phyloP scores from a whole-genome alignment of 2,888 invertebrate genomes.

The Drosophila nr. medialis region DNA sequence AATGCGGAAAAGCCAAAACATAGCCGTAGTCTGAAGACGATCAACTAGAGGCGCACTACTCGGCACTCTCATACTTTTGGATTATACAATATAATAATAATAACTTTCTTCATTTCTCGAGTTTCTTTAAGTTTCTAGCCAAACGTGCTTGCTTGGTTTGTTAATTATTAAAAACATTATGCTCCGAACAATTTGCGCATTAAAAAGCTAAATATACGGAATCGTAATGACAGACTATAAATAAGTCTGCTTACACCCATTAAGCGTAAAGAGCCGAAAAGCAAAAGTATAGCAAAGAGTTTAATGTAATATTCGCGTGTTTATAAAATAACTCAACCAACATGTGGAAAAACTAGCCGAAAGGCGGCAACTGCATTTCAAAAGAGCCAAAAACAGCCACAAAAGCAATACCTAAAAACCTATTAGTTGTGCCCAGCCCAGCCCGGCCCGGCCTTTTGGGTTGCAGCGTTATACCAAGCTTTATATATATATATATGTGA shows the following conservation, averaged over 20 bases:
- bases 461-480: slow-evolving; percentile 27
- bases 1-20: slow-evolving; percentile 65
- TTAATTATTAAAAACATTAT: slow-evolving; percentile 71
- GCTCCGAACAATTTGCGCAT: slow-evolving; percentile 76
- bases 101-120: slow-evolving; percentile 64
- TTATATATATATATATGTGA: slow-evolving; percentile 14
- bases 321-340: slow-evolving; percentile 70
- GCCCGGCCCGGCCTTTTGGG: slow-evolving; percentile 47
- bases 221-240: slow-evolving; percentile 78
- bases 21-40: slow-evolving; percentile 1
- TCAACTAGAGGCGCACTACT: slow-evolving; percentile 5
- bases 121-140: slow-evolving; percentile 38
- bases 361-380: slow-evolving; percentile 58
- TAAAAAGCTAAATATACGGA: slow-evolving; percentile 79
- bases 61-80: slow-evolving; percentile 18
- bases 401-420: slow-evolving; percentile 41
- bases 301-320: slow-evolving; percentile 78
- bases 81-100: slow-evolving; percentile 69
- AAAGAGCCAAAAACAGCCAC: slow-evolving; percentile 22
- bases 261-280: slow-evolving; percentile 47
- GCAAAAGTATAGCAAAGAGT: slow-evolving; percentile 58
- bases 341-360: slow-evolving; percentile 61
- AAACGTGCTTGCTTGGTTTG: slow-evolving; percentile 18
- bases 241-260: slow-evolving; percentile 71
- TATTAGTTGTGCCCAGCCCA: slow-evolving; percentile 52